A percentile compares a stretch with the other conserved stretches of the same genome.
These are phyloP conservation scores for Solenodon paradoxus DNA, from an alignment of 2,113 vertebrate genomes.

Conservation along the genomic window DNA sequence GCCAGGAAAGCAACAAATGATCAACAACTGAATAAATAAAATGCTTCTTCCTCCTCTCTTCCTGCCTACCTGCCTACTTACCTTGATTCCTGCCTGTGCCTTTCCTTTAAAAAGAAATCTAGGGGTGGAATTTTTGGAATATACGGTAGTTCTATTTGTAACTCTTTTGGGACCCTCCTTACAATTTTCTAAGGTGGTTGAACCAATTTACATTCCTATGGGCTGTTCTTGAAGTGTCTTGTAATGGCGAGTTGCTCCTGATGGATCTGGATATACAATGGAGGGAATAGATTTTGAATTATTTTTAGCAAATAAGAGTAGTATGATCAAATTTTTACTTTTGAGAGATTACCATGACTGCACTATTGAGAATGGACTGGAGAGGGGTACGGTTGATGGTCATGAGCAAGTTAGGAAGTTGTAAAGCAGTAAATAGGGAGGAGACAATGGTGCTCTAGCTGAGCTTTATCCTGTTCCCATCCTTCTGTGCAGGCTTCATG, in stretches of 20 bases:
- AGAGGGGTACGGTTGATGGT: not conserved
- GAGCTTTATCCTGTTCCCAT: not conserved
- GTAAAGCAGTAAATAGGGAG: not conserved
- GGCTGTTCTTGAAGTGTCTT: not conserved
- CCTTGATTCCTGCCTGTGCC: no score
- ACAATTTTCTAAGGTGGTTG: no score
- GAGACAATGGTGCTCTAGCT: not conserved
- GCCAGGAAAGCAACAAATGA: no score
- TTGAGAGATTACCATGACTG: not conserved
- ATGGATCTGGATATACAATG: not conserved
- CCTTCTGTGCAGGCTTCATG: not conserved
- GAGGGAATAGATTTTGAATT: not conserved
- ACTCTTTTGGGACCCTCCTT: no score
- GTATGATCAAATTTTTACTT: not conserved
- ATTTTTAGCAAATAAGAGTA: not conserved
- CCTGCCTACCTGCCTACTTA: no score
- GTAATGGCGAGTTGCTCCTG: not conserved
- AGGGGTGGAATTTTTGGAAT: no score
- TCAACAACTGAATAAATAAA: no score
- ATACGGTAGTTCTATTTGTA: no score
- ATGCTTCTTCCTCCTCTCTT: no score
- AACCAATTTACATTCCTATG: no score
- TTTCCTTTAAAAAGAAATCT: no score
- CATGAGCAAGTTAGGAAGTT: not conserved
- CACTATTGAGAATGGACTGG: not conserved